Conservation (phyloP, 2,797 vertebrate species). For the Falco cherrug region DNA sequence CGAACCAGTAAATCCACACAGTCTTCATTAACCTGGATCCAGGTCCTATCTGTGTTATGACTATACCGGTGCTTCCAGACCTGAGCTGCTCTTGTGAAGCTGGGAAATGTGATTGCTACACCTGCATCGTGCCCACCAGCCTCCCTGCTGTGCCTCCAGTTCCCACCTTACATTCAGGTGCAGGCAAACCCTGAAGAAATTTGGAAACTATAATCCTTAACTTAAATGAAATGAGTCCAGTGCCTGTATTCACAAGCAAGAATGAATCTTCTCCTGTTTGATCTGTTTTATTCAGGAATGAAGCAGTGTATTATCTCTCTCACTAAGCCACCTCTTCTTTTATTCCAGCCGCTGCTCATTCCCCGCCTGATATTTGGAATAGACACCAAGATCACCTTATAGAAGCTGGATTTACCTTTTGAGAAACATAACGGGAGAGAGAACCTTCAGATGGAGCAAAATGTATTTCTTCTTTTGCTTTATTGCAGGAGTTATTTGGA, state of each 20-base stretch:
- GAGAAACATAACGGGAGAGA: background rate
- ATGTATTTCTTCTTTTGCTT: constrained; percentile 1
- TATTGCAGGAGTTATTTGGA: constrained; percentile 19
- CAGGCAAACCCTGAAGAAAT: background rate
- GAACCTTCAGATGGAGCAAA: background rate
- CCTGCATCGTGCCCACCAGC: accelerated
- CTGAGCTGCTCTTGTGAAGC: background rate
- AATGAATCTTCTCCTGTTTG: background rate
- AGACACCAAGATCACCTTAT: background rate
- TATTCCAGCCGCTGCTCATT: background rate
- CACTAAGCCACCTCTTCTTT: background rate
- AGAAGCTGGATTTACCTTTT: background rate
- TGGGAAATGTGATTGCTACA: background rate
- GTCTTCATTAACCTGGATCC: background rate
- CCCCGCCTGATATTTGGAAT: background rate
- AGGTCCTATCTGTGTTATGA: background rate
- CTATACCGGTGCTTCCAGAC: background rate
- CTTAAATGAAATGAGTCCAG: background rate
- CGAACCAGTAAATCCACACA: background rate
- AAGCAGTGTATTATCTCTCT: background rate
- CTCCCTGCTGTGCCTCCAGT: too few species aligned
- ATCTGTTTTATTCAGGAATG: background rate
- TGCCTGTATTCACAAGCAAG: background rate
- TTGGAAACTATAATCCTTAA: background rate
- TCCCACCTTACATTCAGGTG: accelerated